phyloP scores from a whole-genome alignment of 2,797 vertebrate genomes.

The Telmatherina bonti region DNA sequence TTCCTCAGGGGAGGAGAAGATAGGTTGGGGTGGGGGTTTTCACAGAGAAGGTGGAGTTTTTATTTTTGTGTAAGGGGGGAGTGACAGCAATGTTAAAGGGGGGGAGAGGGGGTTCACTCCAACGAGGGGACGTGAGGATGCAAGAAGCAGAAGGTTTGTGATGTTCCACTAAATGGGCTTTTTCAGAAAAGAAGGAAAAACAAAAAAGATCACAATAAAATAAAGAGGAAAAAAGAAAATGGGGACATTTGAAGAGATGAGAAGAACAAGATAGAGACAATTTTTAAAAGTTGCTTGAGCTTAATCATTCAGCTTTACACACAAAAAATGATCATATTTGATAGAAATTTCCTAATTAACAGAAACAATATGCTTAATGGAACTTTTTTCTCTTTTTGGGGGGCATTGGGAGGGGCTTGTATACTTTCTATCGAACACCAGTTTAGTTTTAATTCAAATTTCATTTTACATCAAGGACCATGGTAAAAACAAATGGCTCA shows the following conservation, averaged over 20 bases:
- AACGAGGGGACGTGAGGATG: conserved; percentile 54
- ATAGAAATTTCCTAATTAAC: too few relatives aligned
- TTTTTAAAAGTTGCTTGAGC: not conserved
- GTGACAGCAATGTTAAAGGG: conserved; percentile 36
- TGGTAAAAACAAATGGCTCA: too few relatives aligned
- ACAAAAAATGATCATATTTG: not conserved
- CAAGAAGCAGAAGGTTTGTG: conserved; percentile 62
- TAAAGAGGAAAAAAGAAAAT: conserved; percentile 7
- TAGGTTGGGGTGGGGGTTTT: conserved; percentile 58
- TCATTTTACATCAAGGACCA: too few relatives aligned
- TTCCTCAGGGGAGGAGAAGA: conserved; percentile 74
- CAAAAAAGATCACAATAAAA: too few relatives aligned
- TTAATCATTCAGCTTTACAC: not conserved
- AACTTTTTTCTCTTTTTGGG: too few relatives aligned
- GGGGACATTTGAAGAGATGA: not conserved
- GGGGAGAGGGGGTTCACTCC: conserved; percentile 59
- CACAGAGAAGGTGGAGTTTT: conserved; percentile 42
- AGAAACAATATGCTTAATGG: too few relatives aligned
- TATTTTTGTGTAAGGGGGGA: conserved; percentile 13
- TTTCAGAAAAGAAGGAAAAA: conserved; percentile 16
- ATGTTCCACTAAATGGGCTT: conserved; percentile 61
- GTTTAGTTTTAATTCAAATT: too few relatives aligned
- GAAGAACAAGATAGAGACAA: not conserved
- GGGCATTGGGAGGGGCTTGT: too few relatives aligned
- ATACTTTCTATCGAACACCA: too few relatives aligned